Evolutionary conservation across 2,797 vertebrate genomes (phyloP), one percentile per base, ranked within the genome.

Genomic region (Microhierax caerulescens): DNA sequence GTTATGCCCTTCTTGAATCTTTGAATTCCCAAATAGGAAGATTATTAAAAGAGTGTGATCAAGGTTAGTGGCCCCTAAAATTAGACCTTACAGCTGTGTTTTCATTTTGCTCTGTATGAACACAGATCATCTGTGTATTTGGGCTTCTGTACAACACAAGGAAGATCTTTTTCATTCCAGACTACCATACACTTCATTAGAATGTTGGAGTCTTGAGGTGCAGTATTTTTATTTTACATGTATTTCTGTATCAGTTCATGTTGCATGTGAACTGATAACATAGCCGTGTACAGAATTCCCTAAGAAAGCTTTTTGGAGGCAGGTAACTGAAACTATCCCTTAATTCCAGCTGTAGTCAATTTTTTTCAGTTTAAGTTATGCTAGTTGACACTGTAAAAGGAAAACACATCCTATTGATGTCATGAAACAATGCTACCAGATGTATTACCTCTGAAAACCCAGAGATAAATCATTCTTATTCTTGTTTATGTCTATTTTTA

Each of bases 51-150:
- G 36, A 59, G 5, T 34, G 60, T 34, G 74, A 51, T 80, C 82
- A 95, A 85, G 92, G 93, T 88, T 64, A 92, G 53, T 7, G n/a
- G 41, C 27, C 41, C 37, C 88, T 95, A 96, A 95, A 96, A 93
- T 95, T 94, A 94, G 88, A 92, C 27, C 24, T 80, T 72, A 45
- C 88, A 95, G 88, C 90, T 96, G 92, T 94, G 80, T 94, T 97
- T 95, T 95, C 51, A 23, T 69, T 94, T 90, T 9, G 3, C 11
- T 36, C 4, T 30, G 28, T 54, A 65, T 0, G 1, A 82, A 64
- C 53, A 81, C 57, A 79, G 67, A 48, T 53, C 54, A 65, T 56
- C 3, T 6, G 34, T 61, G 53, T 27, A 56, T 77, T 84, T 86
- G 43, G 15, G 25, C 25, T 75, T 63, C 34, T 89, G 75, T 43